Evolutionary conservation across 2,113 vertebrate species (phyloP), one percentile per base, ranked within the genome.

Genomic region (Rutilus rutilus): DNA sequence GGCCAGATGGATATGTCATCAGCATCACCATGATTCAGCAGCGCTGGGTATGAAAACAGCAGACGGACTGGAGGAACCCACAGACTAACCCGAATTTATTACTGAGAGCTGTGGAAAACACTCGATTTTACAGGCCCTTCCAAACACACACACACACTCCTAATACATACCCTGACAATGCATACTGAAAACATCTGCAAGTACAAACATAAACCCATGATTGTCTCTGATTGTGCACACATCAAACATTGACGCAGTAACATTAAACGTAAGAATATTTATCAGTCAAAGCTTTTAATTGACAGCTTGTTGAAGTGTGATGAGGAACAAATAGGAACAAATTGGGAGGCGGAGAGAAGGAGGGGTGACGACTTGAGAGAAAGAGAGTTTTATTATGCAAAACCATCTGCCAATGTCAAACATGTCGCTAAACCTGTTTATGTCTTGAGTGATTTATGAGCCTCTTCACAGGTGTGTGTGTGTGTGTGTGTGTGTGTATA

Each of bases 381-480:
- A 33, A 23, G 62, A 33, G 30, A n/a, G 64, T 33, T 82, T 79
- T 86, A 45, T 85, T 17, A 84, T 87, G 90, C 89, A 89, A 92
- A 90, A 85, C 21, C 67, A 90, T 87, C 81, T 81, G 86, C 80
- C 82, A 65, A 36, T 85, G 14, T 45, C 30, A 69, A 78, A 69
- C 87, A 79, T 87, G 85, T 82, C 84, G 81, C 50, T 89, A 85
- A 89, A 92, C 91, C 90, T 84, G 92, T 93, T 91, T 88, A 86
- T 67, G 65, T 83, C 77, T 50, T 12, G 71, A 80, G 6, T 86
- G 85, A 92, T 88, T 86, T 82, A 91, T 76, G 76, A 74, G 82
- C 62, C 78, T 67, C 79, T 67, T 80, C 85, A 83, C 78, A 85
- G 83, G 85, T 86, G 85, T 52, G 30, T 19, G 79, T 10, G 39